These are phyloP conservation scores for Drosophila watanabei DNA, from an alignment of 1,140 invertebrate genomes.

Conservation along the genomic window DNA sequence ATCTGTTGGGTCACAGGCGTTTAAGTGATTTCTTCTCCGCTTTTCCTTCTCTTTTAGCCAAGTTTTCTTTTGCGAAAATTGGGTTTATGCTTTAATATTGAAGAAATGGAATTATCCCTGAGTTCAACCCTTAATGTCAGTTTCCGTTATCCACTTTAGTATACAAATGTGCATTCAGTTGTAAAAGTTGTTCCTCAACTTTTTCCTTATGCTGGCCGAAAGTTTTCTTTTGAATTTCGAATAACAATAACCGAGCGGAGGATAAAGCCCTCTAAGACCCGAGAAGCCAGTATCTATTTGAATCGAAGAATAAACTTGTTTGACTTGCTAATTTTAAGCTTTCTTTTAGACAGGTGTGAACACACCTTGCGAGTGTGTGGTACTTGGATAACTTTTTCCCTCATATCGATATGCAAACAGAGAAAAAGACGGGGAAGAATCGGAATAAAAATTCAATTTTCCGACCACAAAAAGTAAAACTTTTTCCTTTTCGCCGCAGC, in stretches of 20 bases:
- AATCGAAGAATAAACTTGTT: constrained; percentile 12
- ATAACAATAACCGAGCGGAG: constrained; percentile 19
- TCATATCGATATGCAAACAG: constrained; percentile 28
- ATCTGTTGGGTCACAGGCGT: constrained; percentile 26
- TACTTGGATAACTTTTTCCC: constrained; percentile 29
- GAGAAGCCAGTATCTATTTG: constrained; percentile 1
- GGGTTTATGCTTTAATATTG: constrained; percentile 24
- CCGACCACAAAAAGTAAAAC: constrained; percentile 46
- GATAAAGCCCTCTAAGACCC: constrained; percentile 8
- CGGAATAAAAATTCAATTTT: constrained; percentile 62
- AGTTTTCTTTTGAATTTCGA: constrained; percentile 25
- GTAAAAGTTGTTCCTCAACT: constrained; percentile 37
- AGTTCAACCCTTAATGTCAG: constrained; percentile 13
- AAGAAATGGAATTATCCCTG: constrained; percentile 18
- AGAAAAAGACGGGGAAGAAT: background rate
- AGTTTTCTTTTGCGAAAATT: constrained; percentile 29
- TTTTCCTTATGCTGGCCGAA: constrained; percentile 24
- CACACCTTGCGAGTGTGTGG: constrained; percentile 13
- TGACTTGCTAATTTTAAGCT: constrained; percentile 45
- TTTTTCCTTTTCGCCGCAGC: constrained; percentile 41
- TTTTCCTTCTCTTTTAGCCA: background rate
- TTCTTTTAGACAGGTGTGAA: constrained; percentile 41
- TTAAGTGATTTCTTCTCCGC: constrained; percentile 53
- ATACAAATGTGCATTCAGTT: constrained; percentile 34
- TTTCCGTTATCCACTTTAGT: constrained; percentile 7